Evolutionary conservation across 2,888 invertebrate genomes (phyloP).

Genomic region (Pterostichus madidus): DNA sequence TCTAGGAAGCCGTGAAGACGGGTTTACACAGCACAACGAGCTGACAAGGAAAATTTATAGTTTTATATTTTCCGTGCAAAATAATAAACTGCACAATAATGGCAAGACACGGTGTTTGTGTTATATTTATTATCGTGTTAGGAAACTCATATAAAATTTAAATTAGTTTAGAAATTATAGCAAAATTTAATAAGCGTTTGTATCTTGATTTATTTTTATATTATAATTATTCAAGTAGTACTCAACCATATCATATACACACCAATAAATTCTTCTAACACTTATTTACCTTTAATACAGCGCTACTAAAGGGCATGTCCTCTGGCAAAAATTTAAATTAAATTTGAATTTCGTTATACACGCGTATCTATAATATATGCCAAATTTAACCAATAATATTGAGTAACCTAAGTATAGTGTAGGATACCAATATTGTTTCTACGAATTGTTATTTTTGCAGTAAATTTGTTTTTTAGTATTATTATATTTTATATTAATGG

Average conservation of each 20-base stretch:
- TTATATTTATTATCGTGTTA: constrained; percentile 39
- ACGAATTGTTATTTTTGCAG: too few relatives aligned
- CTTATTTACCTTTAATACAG: too few relatives aligned
- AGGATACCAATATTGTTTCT: too few relatives aligned
- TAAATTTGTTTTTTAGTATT: too few relatives aligned
- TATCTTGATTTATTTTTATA: neutral
- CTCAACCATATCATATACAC: neutral
- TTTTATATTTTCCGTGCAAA: constrained; percentile 59
- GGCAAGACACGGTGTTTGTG: constrained; percentile 15
- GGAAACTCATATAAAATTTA: constrained; percentile 24
- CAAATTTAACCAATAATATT: too few relatives aligned
- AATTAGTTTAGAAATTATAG: constrained; percentile 24
- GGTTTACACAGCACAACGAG: constrained; percentile 69
- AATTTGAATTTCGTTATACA: too few relatives aligned
- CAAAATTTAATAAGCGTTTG: neutral
- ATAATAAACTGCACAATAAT: constrained; percentile 61
- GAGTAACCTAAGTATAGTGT: too few relatives aligned
- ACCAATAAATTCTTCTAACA: too few relatives aligned
- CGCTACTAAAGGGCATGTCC: too few relatives aligned
- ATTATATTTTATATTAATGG: too few relatives aligned
- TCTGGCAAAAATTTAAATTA: too few relatives aligned
- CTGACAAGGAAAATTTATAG: constrained; percentile 65
- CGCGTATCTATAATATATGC: too few relatives aligned
- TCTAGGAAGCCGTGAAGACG: constrained; percentile 73
- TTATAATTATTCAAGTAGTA: neutral